Percentiles rank a stretch among this genome's conserved stretches.
Evolutionary conservation across 1,140 invertebrate genomes (phyloP).

Genomic region (Tribolium castaneum): DNA sequence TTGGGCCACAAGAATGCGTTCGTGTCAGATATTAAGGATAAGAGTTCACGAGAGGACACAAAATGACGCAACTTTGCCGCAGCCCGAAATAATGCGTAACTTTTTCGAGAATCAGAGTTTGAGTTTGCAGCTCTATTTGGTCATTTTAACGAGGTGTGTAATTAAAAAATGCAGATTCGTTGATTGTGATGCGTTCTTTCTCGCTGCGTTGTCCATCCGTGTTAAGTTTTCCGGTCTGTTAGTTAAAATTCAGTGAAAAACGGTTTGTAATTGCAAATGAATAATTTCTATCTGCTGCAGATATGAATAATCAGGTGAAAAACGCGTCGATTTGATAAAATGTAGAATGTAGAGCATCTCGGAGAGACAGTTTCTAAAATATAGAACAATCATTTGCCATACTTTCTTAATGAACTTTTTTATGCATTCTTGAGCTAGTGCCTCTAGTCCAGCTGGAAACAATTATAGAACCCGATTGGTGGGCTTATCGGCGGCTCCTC

Average conservation of each 20-base stretch:
- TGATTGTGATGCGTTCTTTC: background rate
- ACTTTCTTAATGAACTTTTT: slow-evolving; percentile 30
- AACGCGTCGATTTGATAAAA: background rate
- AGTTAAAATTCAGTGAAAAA: background rate
- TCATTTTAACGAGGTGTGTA: too few species aligned
- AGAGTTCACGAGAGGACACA: too few species aligned
- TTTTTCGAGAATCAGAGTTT: too few species aligned
- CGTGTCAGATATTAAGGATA: too few species aligned
- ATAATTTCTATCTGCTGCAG: slow-evolving; percentile 46
- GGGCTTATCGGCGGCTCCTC: background rate
- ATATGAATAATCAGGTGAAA: slow-evolving; percentile 20
- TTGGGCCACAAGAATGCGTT: too few species aligned
- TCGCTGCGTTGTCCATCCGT: background rate
- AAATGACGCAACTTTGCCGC: too few species aligned
- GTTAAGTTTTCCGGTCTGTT: slow-evolving; percentile 8
- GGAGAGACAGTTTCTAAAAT: slow-evolving; percentile 26
- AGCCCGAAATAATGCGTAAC: too few species aligned
- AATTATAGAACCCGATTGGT: background rate
- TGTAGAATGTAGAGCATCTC: slow-evolving; percentile 22
- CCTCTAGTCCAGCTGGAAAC: background rate
- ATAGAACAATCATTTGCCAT: slow-evolving; percentile 41
- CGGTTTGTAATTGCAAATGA: slow-evolving; percentile 21
- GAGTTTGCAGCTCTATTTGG: too few species aligned
- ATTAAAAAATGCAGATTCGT: too few species aligned
- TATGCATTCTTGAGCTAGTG: slow-evolving; percentile 13